Conservation (phyloP, 1,140 invertebrate genomes). For the Neoseiulus cucumeris region DNA sequence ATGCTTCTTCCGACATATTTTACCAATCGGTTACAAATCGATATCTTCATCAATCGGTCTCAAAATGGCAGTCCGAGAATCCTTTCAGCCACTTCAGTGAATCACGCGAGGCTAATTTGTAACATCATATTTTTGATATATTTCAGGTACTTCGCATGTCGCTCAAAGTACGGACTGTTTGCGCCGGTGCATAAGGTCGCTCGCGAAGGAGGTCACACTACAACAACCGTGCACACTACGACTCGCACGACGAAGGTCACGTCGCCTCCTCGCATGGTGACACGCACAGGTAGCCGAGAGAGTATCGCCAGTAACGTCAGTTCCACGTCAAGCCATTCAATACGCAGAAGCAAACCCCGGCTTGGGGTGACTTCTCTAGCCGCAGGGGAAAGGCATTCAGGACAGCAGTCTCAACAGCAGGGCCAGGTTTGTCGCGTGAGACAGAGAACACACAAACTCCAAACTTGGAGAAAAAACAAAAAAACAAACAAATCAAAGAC, state of each 20-base stretch:
- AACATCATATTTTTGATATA: slow-evolving; percentile 17
- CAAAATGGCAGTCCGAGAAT: too few species aligned
- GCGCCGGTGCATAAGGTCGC: slow-evolving; percentile 68
- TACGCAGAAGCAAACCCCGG: not conserved
- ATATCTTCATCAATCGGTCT: too few species aligned
- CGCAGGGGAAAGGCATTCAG: not conserved
- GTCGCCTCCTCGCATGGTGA: slow-evolving; percentile 32
- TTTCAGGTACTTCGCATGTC: slow-evolving; percentile 79
- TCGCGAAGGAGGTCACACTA: slow-evolving; percentile 37
- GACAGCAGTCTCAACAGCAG: not conserved
- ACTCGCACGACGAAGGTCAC: slow-evolving; percentile 40
- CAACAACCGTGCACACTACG: slow-evolving; percentile 25
- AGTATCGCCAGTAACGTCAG: slow-evolving; percentile 8
- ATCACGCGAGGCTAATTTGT: too few species aligned
- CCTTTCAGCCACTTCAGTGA: too few species aligned
- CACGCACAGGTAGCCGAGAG: slow-evolving; percentile 10
- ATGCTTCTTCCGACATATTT: too few species aligned
- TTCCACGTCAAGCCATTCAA: not conserved
- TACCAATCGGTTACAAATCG: too few species aligned
- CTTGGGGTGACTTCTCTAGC: slow-evolving; percentile 1
- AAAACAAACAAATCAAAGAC: too few species aligned
- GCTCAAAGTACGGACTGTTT: slow-evolving; percentile 71
- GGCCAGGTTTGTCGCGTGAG: too few species aligned
- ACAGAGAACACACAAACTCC: too few species aligned
- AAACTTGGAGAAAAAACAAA: too few species aligned